phyloP scores from a whole-genome alignment of 2,888 invertebrate genomes.

The Trichogramma dendrolimi region DNA sequence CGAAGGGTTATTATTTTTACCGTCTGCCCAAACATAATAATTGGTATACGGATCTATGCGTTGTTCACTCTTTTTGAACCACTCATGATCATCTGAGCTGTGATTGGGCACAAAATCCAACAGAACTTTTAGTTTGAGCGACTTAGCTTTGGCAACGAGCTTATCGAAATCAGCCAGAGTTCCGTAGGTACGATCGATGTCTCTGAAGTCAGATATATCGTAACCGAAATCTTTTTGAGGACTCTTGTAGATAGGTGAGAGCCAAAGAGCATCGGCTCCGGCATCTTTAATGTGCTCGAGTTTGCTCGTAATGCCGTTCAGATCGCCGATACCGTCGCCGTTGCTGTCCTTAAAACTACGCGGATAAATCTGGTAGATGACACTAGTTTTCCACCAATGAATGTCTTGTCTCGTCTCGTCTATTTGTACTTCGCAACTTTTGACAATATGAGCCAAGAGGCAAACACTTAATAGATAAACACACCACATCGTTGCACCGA shows the following conservation, averaged over 20 bases:
- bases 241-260: conserved; percentile 72
- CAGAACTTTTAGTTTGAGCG: conserved; percentile 48
- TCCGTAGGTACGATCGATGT: conserved; percentile 67
- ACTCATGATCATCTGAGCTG: conserved; percentile 70
- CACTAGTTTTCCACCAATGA: conserved; percentile 80
- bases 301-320: conserved; percentile 58
- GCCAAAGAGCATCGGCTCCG: conserved; percentile 64
- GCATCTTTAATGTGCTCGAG: conserved; percentile 63
- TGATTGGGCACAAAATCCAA: conserved; percentile 57
- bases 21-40: conserved; percentile 71
- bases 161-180: conserved; percentile 66
- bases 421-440: no score
- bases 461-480: no score
- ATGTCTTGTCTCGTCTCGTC: conserved; percentile 32
- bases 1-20: conserved; percentile 41
- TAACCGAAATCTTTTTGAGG: conserved; percentile 76
- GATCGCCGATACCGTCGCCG: conserved; percentile 45
- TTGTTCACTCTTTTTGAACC: conserved; percentile 69
- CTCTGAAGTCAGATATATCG: conserved; percentile 67
- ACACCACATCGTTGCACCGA: no score
- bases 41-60: conserved; percentile 61
- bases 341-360: conserved; percentile 80
- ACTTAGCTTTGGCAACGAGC: conserved; percentile 56
- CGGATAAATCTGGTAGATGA: conserved; percentile 83
- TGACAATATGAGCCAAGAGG: no score